Percentiles rank a stretch among this genome's conserved stretches.
Evolutionary conservation across 1,140 invertebrate genomes (phyloP).

Genomic region (Drosophila lowei): DNA sequence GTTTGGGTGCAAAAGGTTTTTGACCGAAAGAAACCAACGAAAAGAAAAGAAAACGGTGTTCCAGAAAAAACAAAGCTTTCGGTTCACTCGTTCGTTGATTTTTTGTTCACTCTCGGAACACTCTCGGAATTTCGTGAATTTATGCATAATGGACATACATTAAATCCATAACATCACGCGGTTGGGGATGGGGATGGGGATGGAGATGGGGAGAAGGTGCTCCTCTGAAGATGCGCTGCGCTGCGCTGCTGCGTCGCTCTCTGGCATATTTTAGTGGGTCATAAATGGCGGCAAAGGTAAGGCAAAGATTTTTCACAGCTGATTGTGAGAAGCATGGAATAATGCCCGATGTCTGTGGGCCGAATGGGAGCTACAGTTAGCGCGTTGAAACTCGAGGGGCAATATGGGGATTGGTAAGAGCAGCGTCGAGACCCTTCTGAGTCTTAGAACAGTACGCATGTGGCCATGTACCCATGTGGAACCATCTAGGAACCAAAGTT

Average conservation of each 20-base stretch:
- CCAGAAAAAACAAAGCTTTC: slow-evolving; percentile 68
- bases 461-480: no score
- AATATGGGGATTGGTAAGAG: no score
- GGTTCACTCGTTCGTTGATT: slow-evolving; percentile 43
- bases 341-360: no score
- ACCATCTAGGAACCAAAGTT: no score
- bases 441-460: no score
- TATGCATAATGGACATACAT: slow-evolving; percentile 79
- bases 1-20: slow-evolving; percentile 59
- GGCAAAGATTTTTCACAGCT: slow-evolving; percentile 75
- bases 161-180: slow-evolving; percentile 75
- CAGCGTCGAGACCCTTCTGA: no score
- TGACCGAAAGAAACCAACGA: slow-evolving; percentile 41
- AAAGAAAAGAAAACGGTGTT: slow-evolving; percentile 35
- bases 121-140: slow-evolving; percentile 74
- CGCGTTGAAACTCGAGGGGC: no score
- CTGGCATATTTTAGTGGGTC: slow-evolving; percentile 69
- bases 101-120: slow-evolving; percentile 29
- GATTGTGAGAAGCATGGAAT: slow-evolving; percentile 69
- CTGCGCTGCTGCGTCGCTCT: slow-evolving; percentile 38
- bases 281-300: slow-evolving; percentile 58
- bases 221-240: slow-evolving; percentile 40
- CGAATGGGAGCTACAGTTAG: no score
- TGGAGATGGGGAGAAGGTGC: no score
- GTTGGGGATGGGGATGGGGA: no score